Percentiles rank a stretch among this genome's conserved stretches.
Evolutionary conservation across 2,113 vertebrate genomes (phyloP).

Genomic region (Laticauda laticaudata): DNA sequence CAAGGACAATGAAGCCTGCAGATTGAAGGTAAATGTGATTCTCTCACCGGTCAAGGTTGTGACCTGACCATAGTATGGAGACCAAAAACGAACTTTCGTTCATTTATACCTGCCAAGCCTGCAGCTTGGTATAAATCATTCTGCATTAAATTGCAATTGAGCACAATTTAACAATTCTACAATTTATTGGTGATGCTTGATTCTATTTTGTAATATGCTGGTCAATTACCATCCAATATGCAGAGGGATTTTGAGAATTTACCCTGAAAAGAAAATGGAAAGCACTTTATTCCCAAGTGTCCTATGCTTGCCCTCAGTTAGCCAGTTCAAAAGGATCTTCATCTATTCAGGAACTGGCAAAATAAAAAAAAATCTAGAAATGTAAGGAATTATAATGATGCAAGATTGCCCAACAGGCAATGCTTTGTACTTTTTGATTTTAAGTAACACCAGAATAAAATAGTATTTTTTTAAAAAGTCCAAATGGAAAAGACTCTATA

Average conservation of each 20-base stretch:
- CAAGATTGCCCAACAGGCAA: background rate
- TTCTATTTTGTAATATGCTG: background rate
- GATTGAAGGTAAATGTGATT: constrained; percentile 36
- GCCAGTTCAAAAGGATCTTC: background rate
- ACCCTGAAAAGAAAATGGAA: background rate
- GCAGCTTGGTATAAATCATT: constrained; percentile 44
- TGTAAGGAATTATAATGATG: background rate
- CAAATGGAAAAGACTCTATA: background rate
- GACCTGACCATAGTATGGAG: background rate
- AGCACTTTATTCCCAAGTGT: background rate
- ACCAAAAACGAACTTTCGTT: background rate
- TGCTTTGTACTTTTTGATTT: constrained; percentile 1
- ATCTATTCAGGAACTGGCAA: fast-evolving
- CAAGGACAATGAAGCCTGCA: constrained; percentile 41
- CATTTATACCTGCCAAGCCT: background rate
- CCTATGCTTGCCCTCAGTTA: background rate
- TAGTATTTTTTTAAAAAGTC: background rate
- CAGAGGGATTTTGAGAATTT: background rate
- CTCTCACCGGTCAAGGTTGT: background rate
- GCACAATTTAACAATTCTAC: background rate
- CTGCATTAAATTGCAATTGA: constrained; percentile 37
- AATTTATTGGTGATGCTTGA: background rate
- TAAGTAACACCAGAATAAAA: background rate
- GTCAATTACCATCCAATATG: background rate
- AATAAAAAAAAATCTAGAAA: background rate